Evolutionary conservation across 2,113 vertebrate species (phyloP).

Genomic region (Eulemur rufifrons): DNA sequence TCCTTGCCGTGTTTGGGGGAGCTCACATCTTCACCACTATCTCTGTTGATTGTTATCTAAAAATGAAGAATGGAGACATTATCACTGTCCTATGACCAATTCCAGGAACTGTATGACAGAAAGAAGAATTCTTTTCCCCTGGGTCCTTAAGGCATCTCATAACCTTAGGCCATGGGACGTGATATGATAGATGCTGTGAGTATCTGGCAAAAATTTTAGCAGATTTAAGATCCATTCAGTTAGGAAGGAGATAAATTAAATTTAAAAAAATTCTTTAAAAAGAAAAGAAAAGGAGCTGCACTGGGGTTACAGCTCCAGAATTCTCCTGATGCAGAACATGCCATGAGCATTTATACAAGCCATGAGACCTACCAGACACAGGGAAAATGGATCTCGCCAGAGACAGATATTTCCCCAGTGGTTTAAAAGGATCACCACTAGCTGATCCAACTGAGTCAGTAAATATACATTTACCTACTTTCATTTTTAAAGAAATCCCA

Average conservation of each 20-base stretch:
- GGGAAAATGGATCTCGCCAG: not conserved
- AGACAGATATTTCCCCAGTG: not conserved
- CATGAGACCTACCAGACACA: not conserved
- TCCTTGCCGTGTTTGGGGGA: conserved; percentile 95
- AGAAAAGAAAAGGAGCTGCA: not conserved
- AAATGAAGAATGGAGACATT: conserved; percentile 50
- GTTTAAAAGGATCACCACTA: not conserved
- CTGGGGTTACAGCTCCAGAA: not conserved
- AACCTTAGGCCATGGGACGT: not conserved
- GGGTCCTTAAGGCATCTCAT: not conserved
- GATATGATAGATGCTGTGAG: not conserved
- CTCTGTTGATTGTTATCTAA: conserved; percentile 94
- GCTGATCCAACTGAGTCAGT: not conserved
- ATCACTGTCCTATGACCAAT: not conserved
- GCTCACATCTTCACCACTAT: conserved; percentile 94
- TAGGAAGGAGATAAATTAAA: conserved; percentile 1
- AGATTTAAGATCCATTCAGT: not conserved
- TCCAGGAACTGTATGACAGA: not conserved
- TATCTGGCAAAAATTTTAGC: not conserved
- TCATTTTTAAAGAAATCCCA: not conserved
- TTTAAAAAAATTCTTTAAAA: not conserved
- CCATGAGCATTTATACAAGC: not conserved
- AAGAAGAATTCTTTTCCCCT: not conserved
- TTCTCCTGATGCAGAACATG: not conserved
- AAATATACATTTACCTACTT: not conserved